phyloP scores from a whole-genome alignment of 1,140 invertebrate species.

The Lamellibrachia luymesi region DNA sequence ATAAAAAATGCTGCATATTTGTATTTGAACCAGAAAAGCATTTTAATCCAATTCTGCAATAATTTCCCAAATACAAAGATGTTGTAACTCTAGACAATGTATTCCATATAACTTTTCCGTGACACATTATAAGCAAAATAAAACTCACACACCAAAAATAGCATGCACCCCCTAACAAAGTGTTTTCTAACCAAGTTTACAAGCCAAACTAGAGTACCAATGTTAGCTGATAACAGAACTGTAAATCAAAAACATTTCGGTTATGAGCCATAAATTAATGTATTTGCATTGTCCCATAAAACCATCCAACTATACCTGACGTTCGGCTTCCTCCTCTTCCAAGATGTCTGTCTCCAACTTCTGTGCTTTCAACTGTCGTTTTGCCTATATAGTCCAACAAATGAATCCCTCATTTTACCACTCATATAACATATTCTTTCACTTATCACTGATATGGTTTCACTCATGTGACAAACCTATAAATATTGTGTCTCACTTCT shows the following conservation, averaged over 20 bases:
- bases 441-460: neutral
- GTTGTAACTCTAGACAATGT: neutral
- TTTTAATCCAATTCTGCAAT: too few relatives aligned
- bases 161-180: too few relatives aligned
- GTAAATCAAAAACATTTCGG: too few relatives aligned
- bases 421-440: neutral
- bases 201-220: too few relatives aligned
- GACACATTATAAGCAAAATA: neutral
- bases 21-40: too few relatives aligned
- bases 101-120: neutral
- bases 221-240: too few relatives aligned
- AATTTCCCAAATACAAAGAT: too few relatives aligned
- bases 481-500: neutral
- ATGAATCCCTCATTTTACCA: neutral
- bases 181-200: too few relatives aligned
- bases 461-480: neutral
- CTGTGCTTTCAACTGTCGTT: conserved; percentile 48
- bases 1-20: too few relatives aligned
- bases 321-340: neutral
- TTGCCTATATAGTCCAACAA: conserved; percentile 34
- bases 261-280: too few relatives aligned
- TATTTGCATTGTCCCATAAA: neutral
- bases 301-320: neutral
- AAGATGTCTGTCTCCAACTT: conserved; percentile 37
- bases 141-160: neutral